Evolutionary conservation across 1,140 invertebrate genomes (phyloP).

Genomic region (Aradophagus sp.): DNA sequence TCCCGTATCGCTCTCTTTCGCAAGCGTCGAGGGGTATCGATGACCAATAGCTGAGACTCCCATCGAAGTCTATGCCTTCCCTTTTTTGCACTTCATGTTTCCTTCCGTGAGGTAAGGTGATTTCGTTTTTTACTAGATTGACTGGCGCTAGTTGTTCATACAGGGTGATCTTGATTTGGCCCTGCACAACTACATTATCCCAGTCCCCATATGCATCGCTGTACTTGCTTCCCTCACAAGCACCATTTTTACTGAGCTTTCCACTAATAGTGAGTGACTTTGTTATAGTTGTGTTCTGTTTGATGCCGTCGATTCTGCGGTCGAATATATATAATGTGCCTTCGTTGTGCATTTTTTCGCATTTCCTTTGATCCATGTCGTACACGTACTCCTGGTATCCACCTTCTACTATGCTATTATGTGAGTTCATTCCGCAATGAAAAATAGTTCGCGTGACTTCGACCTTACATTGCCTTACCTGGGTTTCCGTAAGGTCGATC

Average conservation of each 20-base stretch:
- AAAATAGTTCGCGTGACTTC: no score
- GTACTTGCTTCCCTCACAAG: not conserved
- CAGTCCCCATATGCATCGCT: not conserved
- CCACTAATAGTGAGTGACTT: not conserved
- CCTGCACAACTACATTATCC: not conserved
- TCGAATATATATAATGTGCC: no score
- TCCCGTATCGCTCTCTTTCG: not conserved
- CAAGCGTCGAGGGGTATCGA: not conserved
- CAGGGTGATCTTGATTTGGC: not conserved
- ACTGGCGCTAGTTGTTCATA: not conserved
- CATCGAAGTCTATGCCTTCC: not conserved
- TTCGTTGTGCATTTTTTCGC: no score
- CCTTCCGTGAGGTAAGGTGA: not conserved
- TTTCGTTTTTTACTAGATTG: not conserved
- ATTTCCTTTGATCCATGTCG: no score
- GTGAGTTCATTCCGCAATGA: no score
- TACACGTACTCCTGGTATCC: no score
- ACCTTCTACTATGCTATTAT: no score
- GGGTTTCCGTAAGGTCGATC: no score
- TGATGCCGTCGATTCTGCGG: not conserved
- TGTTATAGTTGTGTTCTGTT: not conserved
- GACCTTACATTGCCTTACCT: no score
- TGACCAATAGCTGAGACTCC: not conserved
- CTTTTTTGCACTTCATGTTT: not conserved
- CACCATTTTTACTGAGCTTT: not conserved